These are phyloP conservation scores for Silurus meridionalis DNA, from an alignment of 2,113 vertebrate genomes.

Conservation along the genomic window DNA sequence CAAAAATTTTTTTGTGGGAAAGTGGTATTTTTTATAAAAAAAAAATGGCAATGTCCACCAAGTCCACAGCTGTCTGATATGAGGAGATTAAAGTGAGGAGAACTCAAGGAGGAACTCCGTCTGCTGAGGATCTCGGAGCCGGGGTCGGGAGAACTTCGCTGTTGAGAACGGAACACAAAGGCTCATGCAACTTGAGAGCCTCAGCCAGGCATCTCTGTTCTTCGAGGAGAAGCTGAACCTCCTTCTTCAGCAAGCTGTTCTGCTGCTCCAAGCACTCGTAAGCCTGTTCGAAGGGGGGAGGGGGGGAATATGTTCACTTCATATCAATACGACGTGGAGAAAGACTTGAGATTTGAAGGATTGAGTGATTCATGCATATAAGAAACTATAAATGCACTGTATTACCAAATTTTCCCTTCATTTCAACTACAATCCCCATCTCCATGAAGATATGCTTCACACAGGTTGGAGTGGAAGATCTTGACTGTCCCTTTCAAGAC, in stretches of 20 bases:
- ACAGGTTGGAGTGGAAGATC: too few relatives aligned
- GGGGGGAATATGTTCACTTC: not conserved
- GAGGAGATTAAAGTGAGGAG: not conserved
- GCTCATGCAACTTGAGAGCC: slow-evolving; percentile 82
- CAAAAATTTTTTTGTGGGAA: not conserved
- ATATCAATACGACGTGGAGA: not conserved
- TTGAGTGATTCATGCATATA: too few relatives aligned
- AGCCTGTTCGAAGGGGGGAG: slow-evolving; percentile 68
- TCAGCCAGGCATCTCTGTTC: slow-evolving; percentile 84
- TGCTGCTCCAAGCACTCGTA: slow-evolving; percentile 88
- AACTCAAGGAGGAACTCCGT: slow-evolving; percentile 10
- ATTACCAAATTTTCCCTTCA: too few relatives aligned
- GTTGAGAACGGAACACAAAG: slow-evolving; percentile 81
- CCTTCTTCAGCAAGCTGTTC: slow-evolving; percentile 82
- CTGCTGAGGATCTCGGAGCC: not conserved
- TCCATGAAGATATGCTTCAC: too few relatives aligned
- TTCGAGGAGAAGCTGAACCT: slow-evolving; percentile 85
- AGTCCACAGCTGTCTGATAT: too few relatives aligned
- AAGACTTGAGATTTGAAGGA: too few relatives aligned
- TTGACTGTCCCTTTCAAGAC: too few relatives aligned
- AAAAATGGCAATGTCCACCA: not conserved
- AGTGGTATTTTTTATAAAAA: not conserved
- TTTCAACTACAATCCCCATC: too few relatives aligned
- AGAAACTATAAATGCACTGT: too few relatives aligned
- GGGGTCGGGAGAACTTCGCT: slow-evolving; percentile 54